Evolutionary conservation across 1,140 invertebrate genomes (phyloP).

Genomic region (Drosophila punjabiensis): DNA sequence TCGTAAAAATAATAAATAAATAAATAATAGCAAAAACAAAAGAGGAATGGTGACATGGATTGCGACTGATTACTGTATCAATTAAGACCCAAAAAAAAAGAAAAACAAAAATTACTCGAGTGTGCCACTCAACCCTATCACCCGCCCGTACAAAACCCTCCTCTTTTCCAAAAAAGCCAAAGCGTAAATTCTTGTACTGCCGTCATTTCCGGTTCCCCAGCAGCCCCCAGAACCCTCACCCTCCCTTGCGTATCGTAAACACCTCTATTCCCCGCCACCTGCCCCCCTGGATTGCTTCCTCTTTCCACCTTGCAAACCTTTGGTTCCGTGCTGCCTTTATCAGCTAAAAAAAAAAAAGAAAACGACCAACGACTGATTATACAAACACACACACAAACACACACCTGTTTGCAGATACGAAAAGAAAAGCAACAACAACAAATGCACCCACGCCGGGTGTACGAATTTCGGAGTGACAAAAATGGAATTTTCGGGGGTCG

Average conservation of each 20-base stretch:
- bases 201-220: constrained; percentile 72
- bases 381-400: constrained; percentile 23
- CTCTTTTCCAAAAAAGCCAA: constrained; percentile 1
- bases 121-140: constrained; percentile 18
- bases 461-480: not conserved
- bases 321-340: constrained; percentile 74
- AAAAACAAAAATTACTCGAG: constrained; percentile 5
- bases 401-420: constrained; percentile 33
- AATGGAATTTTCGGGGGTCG: constrained; percentile 35
- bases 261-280: constrained; percentile 15
- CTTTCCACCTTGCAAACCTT: constrained; percentile 16
- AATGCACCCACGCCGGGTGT: constrained; percentile 8
- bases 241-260: constrained; percentile 28
- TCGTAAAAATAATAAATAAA: constrained; percentile 39
- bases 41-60: constrained; percentile 43
- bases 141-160: not conserved
- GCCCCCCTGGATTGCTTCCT: constrained; percentile 12
- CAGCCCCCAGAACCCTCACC: constrained; percentile 10
- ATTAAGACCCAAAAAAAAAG: constrained; percentile 36
- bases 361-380: constrained; percentile 59
- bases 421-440: not conserved
- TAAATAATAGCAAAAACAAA: constrained; percentile 36
- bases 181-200: constrained; percentile 57
- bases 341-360: constrained; percentile 13
- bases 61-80: constrained; percentile 70